These are phyloP conservation scores for Pseudopodoces humilis DNA, from an alignment of 2,113 vertebrate genomes.

Conservation along the genomic window DNA sequence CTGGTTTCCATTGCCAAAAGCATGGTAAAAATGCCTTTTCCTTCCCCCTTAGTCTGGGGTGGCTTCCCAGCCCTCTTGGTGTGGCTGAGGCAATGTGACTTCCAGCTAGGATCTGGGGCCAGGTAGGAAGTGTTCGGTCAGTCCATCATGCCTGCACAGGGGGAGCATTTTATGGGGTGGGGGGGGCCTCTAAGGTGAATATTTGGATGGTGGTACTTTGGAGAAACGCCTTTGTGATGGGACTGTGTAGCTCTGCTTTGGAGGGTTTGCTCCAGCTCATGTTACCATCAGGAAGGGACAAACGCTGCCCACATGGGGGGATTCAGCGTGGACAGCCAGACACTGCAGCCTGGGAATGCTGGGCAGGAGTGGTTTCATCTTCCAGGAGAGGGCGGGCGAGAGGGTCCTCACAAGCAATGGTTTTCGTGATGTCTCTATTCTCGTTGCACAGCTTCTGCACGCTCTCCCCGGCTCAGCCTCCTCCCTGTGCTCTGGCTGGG, in stretches of 20 bases:
- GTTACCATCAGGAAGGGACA: neutral
- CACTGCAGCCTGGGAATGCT: neutral
- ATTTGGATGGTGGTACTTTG: neutral
- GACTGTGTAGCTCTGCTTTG: neutral
- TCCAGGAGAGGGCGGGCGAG: conserved; percentile 11
- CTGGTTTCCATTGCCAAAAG: neutral
- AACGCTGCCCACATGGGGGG: rapidly evolving
- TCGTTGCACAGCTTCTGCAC: rapidly evolving
- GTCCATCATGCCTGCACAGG: rapidly evolving
- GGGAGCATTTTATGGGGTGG: neutral
- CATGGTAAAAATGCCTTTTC: neutral
- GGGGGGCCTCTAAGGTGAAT: neutral
- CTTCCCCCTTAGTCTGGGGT: no score
- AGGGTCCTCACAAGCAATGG: neutral
- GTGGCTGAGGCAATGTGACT: neutral
- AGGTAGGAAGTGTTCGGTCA: neutral
- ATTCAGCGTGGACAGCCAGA: rapidly evolving
- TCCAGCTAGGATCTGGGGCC: neutral
- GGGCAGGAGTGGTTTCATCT: neutral
- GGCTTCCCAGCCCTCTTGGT: neutral
- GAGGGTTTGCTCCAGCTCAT: neutral
- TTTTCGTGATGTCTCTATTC: neutral
- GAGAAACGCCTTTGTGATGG: neutral
- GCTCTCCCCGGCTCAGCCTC: neutral
- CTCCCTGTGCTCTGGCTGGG: neutral